Conservation (phyloP, 2,113 vertebrate species). For the Hemicordylus capensis region DNA sequence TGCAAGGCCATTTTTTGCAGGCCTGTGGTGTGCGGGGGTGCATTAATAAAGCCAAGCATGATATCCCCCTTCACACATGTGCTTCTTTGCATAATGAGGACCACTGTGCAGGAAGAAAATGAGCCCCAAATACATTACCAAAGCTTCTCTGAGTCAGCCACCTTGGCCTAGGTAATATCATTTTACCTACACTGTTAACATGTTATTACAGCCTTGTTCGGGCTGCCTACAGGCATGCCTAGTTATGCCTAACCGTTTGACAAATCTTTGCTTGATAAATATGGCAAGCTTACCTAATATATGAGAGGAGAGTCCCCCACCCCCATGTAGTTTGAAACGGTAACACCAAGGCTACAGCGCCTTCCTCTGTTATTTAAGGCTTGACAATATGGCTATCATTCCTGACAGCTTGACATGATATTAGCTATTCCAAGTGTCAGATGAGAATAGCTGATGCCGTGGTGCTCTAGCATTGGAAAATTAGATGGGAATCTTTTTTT, state of each 20-base stretch:
- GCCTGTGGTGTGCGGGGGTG: background rate
- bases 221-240: background rate
- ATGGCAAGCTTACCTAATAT: conserved; percentile 14
- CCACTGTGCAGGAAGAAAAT: background rate
- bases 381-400: conserved; percentile 67
- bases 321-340: conserved; percentile 53
- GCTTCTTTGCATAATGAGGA: background rate
- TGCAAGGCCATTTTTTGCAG: background rate
- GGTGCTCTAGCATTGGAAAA: conserved; percentile 70
- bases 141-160: background rate
- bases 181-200: background rate
- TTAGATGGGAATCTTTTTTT: conserved; percentile 66
- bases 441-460: conserved; percentile 69
- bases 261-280: conserved; percentile 38
- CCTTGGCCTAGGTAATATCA: background rate
- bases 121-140: background rate
- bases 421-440: conserved; percentile 75
- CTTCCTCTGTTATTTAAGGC: conserved; percentile 57
- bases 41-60: background rate
- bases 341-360: conserved; percentile 36
- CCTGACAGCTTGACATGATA: conserved; percentile 71
- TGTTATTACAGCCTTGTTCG: background rate
- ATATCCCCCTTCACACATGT: background rate
- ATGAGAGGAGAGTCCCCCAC: background rate
- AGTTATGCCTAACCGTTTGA: conserved; percentile 31